These are phyloP conservation scores for Muscidifurax raptorellus DNA, from an alignment of 1,140 invertebrate species.

Conservation along the genomic window DNA sequence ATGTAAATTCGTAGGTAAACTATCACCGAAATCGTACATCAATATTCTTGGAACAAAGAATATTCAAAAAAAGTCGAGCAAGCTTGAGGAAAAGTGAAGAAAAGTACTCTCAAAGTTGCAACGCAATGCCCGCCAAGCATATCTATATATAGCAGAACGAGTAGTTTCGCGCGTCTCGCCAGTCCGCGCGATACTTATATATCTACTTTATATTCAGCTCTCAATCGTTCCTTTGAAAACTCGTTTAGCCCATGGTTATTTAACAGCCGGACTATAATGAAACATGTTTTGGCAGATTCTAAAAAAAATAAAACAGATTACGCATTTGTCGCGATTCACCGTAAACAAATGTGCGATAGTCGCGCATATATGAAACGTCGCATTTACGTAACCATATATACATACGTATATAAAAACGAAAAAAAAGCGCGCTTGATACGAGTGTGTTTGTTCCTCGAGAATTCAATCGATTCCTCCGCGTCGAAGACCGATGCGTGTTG, in stretches of 20 bases:
- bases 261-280: background rate
- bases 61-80: background rate
- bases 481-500: no score
- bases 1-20: background rate
- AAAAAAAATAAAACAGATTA: background rate
- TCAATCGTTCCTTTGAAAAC: background rate
- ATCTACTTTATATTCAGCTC: background rate
- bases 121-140: background rate
- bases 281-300: background rate
- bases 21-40: background rate
- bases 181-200: background rate
- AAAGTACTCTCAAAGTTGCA: background rate
- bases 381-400: background rate
- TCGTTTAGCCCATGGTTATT: background rate
- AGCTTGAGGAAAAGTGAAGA: background rate
- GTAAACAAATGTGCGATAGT: slow-evolving; percentile 1
- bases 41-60: background rate
- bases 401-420: background rate
- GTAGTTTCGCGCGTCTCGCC: background rate
- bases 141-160: background rate
- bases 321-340: background rate
- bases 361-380: background rate
- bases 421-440: background rate
- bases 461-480: background rate
- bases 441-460: background rate